Conservation (phyloP, 2,797 vertebrate genomes). For the Pampus argenteus region DNA sequence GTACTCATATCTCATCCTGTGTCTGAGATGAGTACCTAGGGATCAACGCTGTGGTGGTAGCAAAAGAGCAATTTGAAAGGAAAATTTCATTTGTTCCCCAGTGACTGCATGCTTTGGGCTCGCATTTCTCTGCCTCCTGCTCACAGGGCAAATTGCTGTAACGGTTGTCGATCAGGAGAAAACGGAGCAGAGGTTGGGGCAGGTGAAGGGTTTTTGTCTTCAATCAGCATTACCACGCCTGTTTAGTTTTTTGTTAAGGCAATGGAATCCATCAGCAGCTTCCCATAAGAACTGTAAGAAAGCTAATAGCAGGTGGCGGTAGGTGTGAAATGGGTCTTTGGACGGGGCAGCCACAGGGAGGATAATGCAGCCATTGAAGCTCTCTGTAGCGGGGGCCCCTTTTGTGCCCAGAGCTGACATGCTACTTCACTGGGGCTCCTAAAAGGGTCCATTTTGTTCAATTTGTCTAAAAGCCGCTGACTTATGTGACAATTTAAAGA, state of each 20-base stretch:
- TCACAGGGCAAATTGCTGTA: constrained; percentile 80
- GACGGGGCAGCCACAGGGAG: constrained; percentile 74
- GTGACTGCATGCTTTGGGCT: constrained; percentile 55
- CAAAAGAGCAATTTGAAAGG: constrained; percentile 46
- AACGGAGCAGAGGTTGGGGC: constrained; percentile 59
- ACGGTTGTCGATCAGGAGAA: constrained; percentile 74
- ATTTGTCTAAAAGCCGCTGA: constrained; percentile 88
- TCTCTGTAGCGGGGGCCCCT: constrained; percentile 80
- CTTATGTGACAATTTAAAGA: constrained; percentile 88
- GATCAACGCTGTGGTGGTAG: constrained; percentile 32
- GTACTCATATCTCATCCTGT: constrained; percentile 20
- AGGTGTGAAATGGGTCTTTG: constrained; percentile 85
- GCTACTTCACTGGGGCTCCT: constrained; percentile 79
- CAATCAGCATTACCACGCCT: constrained; percentile 80
- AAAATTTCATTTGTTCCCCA: constrained; percentile 64
- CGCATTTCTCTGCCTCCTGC: constrained; percentile 46
- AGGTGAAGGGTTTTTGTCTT: constrained; percentile 79
- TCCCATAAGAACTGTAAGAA: constrained; percentile 85
- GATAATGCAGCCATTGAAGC: constrained; percentile 86
- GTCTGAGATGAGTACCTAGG: constrained; percentile 18
- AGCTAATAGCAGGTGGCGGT: constrained; percentile 88
- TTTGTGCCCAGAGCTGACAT: constrained; percentile 84
- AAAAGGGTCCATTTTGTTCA: constrained; percentile 88
- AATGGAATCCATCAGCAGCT: constrained; percentile 83
- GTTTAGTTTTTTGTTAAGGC: constrained; percentile 81